Base-by-base conservation (phyloP, 64 coral and sea anemone genomes). In the Acropora tenuis region DNA sequence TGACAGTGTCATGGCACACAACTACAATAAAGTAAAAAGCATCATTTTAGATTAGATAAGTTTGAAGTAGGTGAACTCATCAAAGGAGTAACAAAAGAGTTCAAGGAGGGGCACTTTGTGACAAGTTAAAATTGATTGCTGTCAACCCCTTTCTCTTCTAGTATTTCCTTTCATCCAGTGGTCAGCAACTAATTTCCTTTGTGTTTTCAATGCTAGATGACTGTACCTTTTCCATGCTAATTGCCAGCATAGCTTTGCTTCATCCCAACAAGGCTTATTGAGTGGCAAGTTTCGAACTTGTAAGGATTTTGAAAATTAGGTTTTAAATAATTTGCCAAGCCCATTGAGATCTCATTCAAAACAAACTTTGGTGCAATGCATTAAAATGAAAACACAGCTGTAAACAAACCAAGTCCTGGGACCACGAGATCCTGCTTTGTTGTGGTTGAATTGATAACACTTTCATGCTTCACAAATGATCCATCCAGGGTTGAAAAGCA, bases 401-500 rank as follows among this genome's bases (percentile, higher is more conserved):
- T 30, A 30, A 30, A 30, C 88, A 73, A 69, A 97, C 95, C 81
- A 47, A 97, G 86, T 19, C 92, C 91, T n/a, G 59, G 48, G 45
- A 91, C 75, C 16, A 90, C 74, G 47, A 97, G 87, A 43, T 94
- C 85, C 30, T 88, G 83, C 6, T 65, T 71, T 79, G 57, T 50
- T 13, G 50, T 49, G 19, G 74, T 10, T 74, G 86, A 83, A 30
- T 94, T 89, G n/a, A 97, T 61, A 9, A 97, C 78, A 89, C 50
- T 91, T 65, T 94, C 88, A 78, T 90, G 88, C 12, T 81, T 82
- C 0, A 88, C 58, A 69, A 47, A 80, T 44, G 44, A 79, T 1
- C 92, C 95, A 91, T 97, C 95, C 92, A 97, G 8, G 61, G 82
- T 93, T 83, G 95, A 94, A 75, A 97, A 97, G 57, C 92, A 97